phyloP scores from a whole-genome alignment of 2,797 vertebrate species.

The Pantherophis alleghaniensis region DNA sequence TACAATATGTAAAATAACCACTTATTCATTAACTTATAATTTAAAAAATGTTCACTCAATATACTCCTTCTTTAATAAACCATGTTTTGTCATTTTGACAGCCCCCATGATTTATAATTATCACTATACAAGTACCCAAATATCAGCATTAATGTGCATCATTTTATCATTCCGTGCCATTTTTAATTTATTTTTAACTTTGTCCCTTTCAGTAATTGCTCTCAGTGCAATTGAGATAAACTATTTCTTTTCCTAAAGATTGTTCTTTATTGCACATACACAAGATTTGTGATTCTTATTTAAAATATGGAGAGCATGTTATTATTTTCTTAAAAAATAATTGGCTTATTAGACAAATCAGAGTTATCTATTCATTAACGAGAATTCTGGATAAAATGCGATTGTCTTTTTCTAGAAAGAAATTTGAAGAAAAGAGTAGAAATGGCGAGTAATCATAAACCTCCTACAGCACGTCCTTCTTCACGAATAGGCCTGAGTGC shows the following conservation, averaged over 20 bases:
- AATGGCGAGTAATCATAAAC: slow-evolving; percentile 76
- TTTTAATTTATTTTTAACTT: not conserved
- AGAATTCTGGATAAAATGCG: not conserved
- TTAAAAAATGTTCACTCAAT: not conserved
- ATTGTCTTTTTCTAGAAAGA: slow-evolving; percentile 42
- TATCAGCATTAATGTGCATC: not conserved
- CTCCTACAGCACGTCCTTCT: slow-evolving; percentile 75
- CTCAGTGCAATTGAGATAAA: not conserved
- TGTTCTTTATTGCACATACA: not conserved
- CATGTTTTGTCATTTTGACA: not conserved
- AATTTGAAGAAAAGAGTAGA: slow-evolving; percentile 36
- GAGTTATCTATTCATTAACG: not conserved
- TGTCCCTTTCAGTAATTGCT: not conserved
- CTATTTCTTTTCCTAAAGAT: not conserved
- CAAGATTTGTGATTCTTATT: not conserved
- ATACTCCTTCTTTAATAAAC: not conserved
- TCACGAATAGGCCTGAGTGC: slow-evolving; percentile 73
- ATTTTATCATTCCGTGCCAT: not conserved
- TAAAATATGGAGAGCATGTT: not conserved
- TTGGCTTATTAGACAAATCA: not conserved
- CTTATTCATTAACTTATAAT: not conserved
- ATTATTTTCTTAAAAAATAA: not conserved
- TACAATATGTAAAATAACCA: not conserved
- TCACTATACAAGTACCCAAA: not conserved
- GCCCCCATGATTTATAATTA: not conserved